A percentile compares a stretch with the other conserved stretches of the same genome.
phyloP scores from a whole-genome alignment of 2,797 vertebrate species.

The Cottoperca gobio region DNA sequence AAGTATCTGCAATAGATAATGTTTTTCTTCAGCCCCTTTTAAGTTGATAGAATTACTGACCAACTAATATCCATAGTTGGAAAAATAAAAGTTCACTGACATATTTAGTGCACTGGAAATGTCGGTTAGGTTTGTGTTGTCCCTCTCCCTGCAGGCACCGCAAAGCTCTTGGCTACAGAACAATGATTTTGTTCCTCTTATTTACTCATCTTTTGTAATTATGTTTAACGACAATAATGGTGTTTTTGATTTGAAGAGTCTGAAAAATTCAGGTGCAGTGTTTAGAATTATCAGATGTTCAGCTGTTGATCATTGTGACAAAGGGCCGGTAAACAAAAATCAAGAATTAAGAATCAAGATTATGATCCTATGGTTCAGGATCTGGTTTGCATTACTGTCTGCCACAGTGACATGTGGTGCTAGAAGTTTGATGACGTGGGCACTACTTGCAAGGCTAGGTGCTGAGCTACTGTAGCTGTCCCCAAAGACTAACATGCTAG shows the following conservation, averaged over 20 bases:
- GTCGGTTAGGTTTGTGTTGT: background rate
- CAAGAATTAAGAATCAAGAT: too few relatives aligned
- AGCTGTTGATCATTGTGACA: background rate
- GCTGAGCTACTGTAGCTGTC: background rate
- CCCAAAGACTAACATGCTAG: background rate
- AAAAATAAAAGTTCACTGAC: background rate
- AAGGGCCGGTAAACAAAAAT: too few relatives aligned
- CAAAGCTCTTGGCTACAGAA: conserved; percentile 10
- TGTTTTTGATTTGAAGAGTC: background rate
- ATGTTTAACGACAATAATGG: background rate
- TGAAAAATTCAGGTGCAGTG: background rate
- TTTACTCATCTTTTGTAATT: conserved; percentile 14
- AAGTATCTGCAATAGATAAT: background rate
- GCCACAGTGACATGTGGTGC: too few relatives aligned
- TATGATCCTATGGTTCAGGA: too few relatives aligned
- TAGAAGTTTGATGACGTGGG: background rate
- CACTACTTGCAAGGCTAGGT: background rate
- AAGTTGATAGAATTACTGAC: background rate
- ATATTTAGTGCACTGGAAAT: background rate
- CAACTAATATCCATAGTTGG: background rate
- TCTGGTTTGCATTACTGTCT: too few relatives aligned
- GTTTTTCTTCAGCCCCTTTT: background rate
- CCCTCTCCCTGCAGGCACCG: conserved; percentile 6
- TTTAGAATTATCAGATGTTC: background rate
- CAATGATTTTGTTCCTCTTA: background rate